phyloP scores from a whole-genome alignment of 2,888 invertebrate genomes.

The Hirtodrosophila duncani region DNA sequence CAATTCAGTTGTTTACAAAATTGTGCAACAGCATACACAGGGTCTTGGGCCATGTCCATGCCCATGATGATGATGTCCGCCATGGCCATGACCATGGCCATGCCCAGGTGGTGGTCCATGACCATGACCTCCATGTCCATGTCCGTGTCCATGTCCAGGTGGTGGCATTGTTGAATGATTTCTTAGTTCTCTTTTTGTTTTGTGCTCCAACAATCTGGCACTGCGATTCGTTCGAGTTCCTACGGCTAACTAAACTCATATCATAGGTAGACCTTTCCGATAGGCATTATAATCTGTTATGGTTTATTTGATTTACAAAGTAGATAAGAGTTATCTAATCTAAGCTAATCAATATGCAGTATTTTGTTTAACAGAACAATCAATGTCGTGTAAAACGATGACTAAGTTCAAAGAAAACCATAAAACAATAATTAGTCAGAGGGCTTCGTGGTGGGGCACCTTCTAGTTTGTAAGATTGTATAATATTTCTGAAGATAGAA shows the following conservation, averaged over 20 bases:
- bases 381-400: slow-evolving; percentile 2
- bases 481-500: no score
- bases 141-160: slow-evolving; percentile 55
- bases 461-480: no score
- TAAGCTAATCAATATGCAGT: background rate
- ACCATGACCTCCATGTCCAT: slow-evolving; percentile 30
- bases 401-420: background rate
- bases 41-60: slow-evolving; percentile 48
- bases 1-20: slow-evolving; percentile 38
- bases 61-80: slow-evolving; percentile 39
- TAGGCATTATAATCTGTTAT: slow-evolving; percentile 2
- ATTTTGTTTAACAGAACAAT: background rate
- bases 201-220: background rate
- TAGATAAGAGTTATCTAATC: no score
- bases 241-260: slow-evolving; percentile 40
- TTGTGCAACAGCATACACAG: slow-evolving; percentile 50
- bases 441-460: background rate
- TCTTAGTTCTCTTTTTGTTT: no score
- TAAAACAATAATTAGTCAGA: background rate
- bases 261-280: slow-evolving; percentile 32
- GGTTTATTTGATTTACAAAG: slow-evolving; percentile 10
- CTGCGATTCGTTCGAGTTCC: slow-evolving; percentile 19
- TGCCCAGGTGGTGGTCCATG: slow-evolving; percentile 40
- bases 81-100: slow-evolving; percentile 23
- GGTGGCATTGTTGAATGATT: slow-evolving; percentile 50